Percentiles rank a stretch among this genome's conserved stretches.
Evolutionary conservation across 2,113 vertebrate genomes (phyloP).

Genomic region (Neogale vison): DNA sequence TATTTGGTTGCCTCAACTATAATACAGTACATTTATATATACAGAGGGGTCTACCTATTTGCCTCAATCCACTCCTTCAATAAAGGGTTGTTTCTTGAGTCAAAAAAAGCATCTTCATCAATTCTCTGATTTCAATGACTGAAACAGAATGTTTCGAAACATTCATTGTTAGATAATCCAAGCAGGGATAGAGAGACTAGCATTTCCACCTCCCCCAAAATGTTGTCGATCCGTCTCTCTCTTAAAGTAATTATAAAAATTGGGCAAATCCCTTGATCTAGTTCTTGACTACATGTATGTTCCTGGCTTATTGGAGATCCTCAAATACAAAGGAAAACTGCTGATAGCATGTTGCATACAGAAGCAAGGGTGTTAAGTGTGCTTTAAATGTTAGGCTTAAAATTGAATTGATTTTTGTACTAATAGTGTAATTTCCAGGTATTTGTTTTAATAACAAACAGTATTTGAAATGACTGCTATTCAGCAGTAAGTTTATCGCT

Average conservation of each 20-base stretch:
- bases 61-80: neutral
- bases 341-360: neutral
- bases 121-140: neutral
- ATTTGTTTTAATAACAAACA: slow-evolving; percentile 76
- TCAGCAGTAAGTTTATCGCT: slow-evolving; percentile 68
- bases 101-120: neutral
- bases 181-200: neutral
- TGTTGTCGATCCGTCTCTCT: neutral
- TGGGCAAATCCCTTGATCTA: neutral
- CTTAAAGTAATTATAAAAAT: neutral
- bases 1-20: fast-evolving
- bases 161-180: neutral
- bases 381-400: slow-evolving; percentile 56
- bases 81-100: neutral
- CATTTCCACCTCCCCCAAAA: neutral
- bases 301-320: neutral
- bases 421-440: slow-evolving; percentile 75
- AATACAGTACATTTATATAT: too few relatives aligned
- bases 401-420: slow-evolving; percentile 67
- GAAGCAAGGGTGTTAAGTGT: neutral
- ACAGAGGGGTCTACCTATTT: neutral
- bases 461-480: slow-evolving; percentile 67
- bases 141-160: neutral
- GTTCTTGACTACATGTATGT: neutral
- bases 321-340: neutral